Percentiles rank a stretch among this genome's conserved stretches.
phyloP scores from a whole-genome alignment of 2,888 invertebrate species.

The Acleris laterana region DNA sequence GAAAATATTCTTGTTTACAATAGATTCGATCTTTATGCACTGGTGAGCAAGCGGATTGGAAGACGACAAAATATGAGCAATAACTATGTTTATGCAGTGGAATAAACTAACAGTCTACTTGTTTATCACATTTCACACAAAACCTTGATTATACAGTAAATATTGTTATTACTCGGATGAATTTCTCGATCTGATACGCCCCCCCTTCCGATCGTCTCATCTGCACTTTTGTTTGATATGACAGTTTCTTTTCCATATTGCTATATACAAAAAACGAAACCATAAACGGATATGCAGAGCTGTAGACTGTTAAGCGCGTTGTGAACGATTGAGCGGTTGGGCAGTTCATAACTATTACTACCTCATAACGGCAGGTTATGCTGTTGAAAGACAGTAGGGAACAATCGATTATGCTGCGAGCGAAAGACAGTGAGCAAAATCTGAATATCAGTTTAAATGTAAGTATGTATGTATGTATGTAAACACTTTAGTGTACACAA shows the following conservation, averaged over 20 bases:
- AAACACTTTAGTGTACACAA: too few relatives aligned
- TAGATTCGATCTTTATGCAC: slow-evolving; percentile 27
- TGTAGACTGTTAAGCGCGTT: not conserved
- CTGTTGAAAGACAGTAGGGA: too few relatives aligned
- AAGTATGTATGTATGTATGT: too few relatives aligned
- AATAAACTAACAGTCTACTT: not conserved
- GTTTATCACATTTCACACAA: slow-evolving; percentile 6
- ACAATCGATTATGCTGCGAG: too few relatives aligned
- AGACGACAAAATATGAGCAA: slow-evolving; percentile 10
- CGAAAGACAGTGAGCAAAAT: too few relatives aligned
- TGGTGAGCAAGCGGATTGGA: slow-evolving; percentile 21
- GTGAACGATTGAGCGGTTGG: too few relatives aligned
- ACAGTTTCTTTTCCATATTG: slow-evolving; percentile 14
- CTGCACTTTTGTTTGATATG: slow-evolving; percentile 35
- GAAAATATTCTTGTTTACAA: slow-evolving; percentile 35
- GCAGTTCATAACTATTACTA: too few relatives aligned
- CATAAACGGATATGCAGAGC: not conserved
- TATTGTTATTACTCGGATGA: slow-evolving; percentile 22
- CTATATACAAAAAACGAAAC: not conserved
- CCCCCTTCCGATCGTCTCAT: slow-evolving; percentile 20
- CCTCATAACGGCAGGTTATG: too few relatives aligned
- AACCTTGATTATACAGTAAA: slow-evolving; percentile 3
- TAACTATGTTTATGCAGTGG: not conserved
- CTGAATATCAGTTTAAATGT: too few relatives aligned
- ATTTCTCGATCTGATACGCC: slow-evolving; percentile 35